Conservation (phyloP, 2,888 invertebrate genomes). For the Macaria liturata region DNA sequence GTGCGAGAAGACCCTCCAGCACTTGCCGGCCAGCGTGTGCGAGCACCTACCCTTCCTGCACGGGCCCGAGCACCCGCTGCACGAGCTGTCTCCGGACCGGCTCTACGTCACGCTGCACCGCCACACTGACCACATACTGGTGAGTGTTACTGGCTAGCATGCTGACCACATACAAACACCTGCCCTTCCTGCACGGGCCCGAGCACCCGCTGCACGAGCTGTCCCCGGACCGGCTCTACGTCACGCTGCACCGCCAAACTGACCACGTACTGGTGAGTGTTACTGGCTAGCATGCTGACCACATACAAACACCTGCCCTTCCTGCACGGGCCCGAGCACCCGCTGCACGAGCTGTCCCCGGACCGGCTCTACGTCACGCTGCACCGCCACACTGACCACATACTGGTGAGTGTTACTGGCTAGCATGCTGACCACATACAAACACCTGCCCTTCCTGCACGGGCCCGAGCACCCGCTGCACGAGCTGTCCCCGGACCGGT, state of each 20-base stretch:
- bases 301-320: constrained; percentile 86
- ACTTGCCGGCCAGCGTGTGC: constrained; percentile 94
- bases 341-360: constrained; percentile 88
- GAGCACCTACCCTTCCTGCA: constrained; percentile 93
- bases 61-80: constrained; percentile 90
- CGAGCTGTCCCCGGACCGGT: constrained; percentile 89
- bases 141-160: constrained; percentile 53
- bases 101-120: constrained; percentile 93
- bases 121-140: constrained; percentile 93
- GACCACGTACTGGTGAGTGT: constrained; percentile 90
- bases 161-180: constrained; percentile 54
- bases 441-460: constrained; percentile 90
- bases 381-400: constrained; percentile 93
- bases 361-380: constrained; percentile 93
- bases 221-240: constrained; percentile 91
- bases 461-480: constrained; percentile 90
- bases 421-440: too few relatives aligned
- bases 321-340: constrained; percentile 90
- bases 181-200: constrained; percentile 92
- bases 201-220: constrained; percentile 91
- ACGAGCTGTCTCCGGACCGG: constrained; percentile 89
- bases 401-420: constrained; percentile 84
- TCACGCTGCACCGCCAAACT: constrained; percentile 92
- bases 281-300: too few relatives aligned
- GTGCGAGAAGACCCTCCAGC: constrained; percentile 97